These are phyloP conservation scores for Notiomystis cincta DNA, from an alignment of 2,113 vertebrate genomes.

Conservation along the genomic window DNA sequence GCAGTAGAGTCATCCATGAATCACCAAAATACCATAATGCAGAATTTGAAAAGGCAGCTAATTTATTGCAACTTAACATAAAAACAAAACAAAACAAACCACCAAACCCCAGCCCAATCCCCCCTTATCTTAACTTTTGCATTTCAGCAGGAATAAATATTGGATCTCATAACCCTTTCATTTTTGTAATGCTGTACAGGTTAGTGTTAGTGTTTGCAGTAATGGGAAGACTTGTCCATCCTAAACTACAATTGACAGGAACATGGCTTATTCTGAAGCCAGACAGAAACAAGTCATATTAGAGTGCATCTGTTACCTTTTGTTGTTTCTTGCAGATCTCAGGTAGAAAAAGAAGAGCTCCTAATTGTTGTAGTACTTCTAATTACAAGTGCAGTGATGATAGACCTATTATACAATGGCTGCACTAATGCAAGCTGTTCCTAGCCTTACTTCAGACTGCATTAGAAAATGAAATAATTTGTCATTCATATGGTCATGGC, in stretches of 20 bases:
- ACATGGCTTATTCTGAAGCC: neutral
- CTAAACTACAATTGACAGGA: neutral
- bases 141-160: neutral
- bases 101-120: neutral
- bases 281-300: neutral
- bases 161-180: neutral
- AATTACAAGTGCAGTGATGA: neutral
- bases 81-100: neutral
- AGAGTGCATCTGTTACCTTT: neutral
- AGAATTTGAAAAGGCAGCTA: neutral
- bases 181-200: neutral
- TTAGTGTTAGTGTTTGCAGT: neutral
- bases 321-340: neutral
- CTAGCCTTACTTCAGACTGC: neutral
- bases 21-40: neutral
- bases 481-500: neutral
- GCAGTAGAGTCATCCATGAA: neutral
- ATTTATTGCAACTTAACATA: neutral
- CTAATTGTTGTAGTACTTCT: neutral
- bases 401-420: neutral
- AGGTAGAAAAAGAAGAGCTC: neutral
- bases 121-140: neutral
- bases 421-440: neutral
- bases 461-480: neutral
- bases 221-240: neutral